Percentiles rank a stretch among this genome's conserved stretches.
Conservation (phyloP, 2,888 invertebrate species). For the Brenthis daphne region DNA sequence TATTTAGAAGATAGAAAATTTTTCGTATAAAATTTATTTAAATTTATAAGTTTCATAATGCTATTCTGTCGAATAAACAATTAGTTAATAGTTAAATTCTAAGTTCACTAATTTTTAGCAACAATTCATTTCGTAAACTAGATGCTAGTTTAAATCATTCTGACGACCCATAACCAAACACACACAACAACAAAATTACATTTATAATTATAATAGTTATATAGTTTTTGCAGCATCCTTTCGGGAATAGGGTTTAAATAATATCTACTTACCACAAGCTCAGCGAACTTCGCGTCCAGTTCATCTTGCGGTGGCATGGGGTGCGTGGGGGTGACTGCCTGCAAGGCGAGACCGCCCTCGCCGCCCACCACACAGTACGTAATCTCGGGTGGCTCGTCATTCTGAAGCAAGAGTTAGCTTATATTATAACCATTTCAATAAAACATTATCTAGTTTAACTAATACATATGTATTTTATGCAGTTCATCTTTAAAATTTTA, state of each 20-base stretch:
- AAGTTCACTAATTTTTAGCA: too few relatives aligned
- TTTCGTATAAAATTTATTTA: not conserved
- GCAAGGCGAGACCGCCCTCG: constrained; percentile 91
- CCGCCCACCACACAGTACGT: constrained; percentile 96
- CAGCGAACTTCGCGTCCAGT: constrained; percentile 95
- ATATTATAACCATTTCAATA: not conserved
- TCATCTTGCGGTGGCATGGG: constrained; percentile 97
- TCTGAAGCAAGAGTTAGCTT: constrained; percentile 77
- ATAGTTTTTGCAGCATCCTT: too few relatives aligned
- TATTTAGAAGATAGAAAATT: not conserved
- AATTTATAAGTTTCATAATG: too few relatives aligned
- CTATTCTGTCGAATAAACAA: too few relatives aligned
- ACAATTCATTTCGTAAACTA: too few relatives aligned
- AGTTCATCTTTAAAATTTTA: too few relatives aligned
- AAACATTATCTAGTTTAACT: not conserved
- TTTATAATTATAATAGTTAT: too few relatives aligned
- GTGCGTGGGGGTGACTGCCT: constrained; percentile 94
- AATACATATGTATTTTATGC: too few relatives aligned
- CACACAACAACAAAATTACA: too few relatives aligned
- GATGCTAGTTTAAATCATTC: too few relatives aligned
- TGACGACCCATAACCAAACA: too few relatives aligned
- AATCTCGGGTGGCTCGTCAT: constrained; percentile 97
- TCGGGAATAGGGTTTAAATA: not conserved
- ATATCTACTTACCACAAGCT: constrained; percentile 90
- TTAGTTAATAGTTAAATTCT: too few relatives aligned